A percentile compares a stretch with the other conserved stretches of the same genome.
These are phyloP conservation scores for Ivindomyrus marchei DNA, from an alignment of 2,113 vertebrate genomes.

Conservation along the genomic window DNA sequence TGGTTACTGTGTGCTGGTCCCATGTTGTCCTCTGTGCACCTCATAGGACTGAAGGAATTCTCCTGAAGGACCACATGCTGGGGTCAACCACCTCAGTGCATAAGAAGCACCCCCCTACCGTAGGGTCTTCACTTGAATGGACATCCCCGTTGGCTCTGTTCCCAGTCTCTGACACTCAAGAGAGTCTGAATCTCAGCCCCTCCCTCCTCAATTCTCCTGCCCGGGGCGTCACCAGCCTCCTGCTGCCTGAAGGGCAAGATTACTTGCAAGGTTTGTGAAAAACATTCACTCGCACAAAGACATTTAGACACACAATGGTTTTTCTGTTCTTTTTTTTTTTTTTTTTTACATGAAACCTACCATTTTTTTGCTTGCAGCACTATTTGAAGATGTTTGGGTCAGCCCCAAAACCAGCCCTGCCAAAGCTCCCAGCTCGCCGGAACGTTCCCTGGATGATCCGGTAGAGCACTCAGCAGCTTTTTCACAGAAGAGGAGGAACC, in stretches of 20 bases:
- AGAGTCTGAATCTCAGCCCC: conserved; percentile 52
- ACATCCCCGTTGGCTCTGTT: conserved; percentile 16
- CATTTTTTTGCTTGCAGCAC: conserved; percentile 38
- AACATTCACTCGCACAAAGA: neutral
- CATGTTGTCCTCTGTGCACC: neutral
- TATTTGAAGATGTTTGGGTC: conserved; percentile 53
- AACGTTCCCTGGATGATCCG: conserved; percentile 5
- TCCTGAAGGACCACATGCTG: conserved; percentile 35
- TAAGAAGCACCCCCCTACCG: conserved; percentile 14
- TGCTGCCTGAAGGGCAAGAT: conserved; percentile 43
- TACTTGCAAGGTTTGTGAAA: conserved; percentile 48
- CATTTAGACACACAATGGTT: neutral
- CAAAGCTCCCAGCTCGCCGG: neutral
- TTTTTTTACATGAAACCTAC: neutral
- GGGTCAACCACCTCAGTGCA: conserved; percentile 12
- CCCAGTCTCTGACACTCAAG: neutral
- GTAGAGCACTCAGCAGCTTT: conserved; percentile 9
- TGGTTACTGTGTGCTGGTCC: neutral
- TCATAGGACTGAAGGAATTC: conserved; percentile 28
- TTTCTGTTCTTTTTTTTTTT: neutral
- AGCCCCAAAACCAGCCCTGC: conserved; percentile 29
- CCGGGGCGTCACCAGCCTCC: conserved; percentile 35
- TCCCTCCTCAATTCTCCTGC: conserved; percentile 57
- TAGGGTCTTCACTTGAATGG: conserved; percentile 2
- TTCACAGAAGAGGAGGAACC: neutral